Evolutionary conservation across 2,888 invertebrate genomes (phyloP).

Genomic region (Notocelia uddmanniana): DNA sequence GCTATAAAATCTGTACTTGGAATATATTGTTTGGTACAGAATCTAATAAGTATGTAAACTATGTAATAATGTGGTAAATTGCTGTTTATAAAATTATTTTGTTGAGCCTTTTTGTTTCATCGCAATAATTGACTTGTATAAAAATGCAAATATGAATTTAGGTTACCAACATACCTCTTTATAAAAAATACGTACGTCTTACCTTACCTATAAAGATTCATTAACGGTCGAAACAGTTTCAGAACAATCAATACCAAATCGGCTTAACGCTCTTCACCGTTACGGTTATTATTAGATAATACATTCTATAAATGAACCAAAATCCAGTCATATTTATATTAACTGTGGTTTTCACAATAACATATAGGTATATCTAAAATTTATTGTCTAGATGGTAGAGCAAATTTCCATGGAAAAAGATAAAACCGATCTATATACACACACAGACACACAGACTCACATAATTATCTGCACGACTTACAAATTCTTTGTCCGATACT

Average conservation of each 20-base stretch:
- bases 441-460: no score
- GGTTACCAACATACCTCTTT: slow-evolving; percentile 19
- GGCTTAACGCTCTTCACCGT: not conserved
- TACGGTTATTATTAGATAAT: not conserved
- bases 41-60: no score
- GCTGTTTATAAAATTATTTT: not conserved
- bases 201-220: not conserved
- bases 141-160: slow-evolving; percentile 7
- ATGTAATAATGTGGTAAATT: no score
- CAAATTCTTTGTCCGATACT: no score
- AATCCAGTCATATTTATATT: no score
- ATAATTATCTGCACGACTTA: no score
- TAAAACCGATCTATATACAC: no score
- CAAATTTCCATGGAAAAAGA: no score
- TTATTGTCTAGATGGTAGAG: no score
- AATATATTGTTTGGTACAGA: not conserved
- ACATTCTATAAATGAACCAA: not conserved
- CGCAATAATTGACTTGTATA: not conserved
- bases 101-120: not conserved
- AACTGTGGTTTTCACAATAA: not conserved
- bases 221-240: not conserved
- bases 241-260: not conserved
- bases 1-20: not conserved
- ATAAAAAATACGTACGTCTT: slow-evolving; percentile 4
- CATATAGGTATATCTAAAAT: not conserved